Percentiles rank a stretch among this genome's conserved stretches.
Evolutionary conservation across 2,797 vertebrate genomes (phyloP).

Genomic region (Myoxocephalus aenaeus): DNA sequence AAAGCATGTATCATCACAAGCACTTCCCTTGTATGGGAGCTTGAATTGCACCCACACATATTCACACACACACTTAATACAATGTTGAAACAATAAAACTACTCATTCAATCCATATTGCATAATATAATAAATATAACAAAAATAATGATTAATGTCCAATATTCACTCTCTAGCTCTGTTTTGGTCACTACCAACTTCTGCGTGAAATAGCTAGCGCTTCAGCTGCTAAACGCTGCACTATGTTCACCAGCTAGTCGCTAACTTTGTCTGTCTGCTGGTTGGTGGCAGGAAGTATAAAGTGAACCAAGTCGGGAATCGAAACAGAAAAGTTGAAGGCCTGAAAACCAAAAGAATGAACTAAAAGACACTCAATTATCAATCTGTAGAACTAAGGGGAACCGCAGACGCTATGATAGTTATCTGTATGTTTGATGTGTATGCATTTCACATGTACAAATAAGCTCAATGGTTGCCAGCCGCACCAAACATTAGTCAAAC

Average conservation of each 20-base stretch:
- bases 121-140: too few species aligned
- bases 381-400: background rate
- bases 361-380: background rate
- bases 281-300: background rate
- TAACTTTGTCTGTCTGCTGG: background rate
- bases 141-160: too few species aligned
- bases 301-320: too few species aligned
- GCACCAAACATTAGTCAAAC: background rate
- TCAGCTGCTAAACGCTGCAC: background rate
- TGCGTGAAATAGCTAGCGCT: background rate
- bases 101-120: background rate
- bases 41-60: slow-evolving; percentile 30
- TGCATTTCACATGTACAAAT: background rate
- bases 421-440: background rate
- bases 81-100: background rate
- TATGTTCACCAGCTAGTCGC: background rate
- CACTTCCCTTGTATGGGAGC: slow-evolving; percentile 7
- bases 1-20: slow-evolving; percentile 42
- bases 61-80: slow-evolving; percentile 10
- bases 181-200: slow-evolving; percentile 4
- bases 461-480: background rate
- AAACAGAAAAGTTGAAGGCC: too few species aligned
- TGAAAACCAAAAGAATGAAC: background rate
- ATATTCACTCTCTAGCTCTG: background rate
- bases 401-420: background rate